Evolutionary conservation across 2,797 vertebrate species (phyloP), one percentile per base, ranked within the genome.

Genomic region (Hipposideros larvatus): DNA sequence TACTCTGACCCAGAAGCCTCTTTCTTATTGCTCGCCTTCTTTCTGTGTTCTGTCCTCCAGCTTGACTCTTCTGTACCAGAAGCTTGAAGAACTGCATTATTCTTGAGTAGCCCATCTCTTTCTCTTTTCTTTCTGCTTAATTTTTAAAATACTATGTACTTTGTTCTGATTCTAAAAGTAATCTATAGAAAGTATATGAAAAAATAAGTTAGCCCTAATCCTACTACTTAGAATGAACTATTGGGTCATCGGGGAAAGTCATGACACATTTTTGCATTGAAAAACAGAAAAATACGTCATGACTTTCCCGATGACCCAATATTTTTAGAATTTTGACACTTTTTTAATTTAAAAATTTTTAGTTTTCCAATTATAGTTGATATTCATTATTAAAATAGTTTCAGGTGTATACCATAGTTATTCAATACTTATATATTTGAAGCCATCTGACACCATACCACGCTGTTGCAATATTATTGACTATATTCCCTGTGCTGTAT

Each of bases 91-190:
- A 28, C 51, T n/a, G 14, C 28, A 18, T 65, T 92, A 37, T 91
- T 61, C 22, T 61, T 82, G 57, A 51, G 63, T 41, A 11, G 10
- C n/a, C 43, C 75, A 4, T 73, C 28, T 90, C 87, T 78, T 85
- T 80, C 43, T 80, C 68, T 63, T 70, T 75, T 34, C 37, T 61
- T 87, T 79, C 82, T 74, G 43, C 13, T 82, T 83, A 51, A 71
- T 59, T 31, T 70, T 71, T 93, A 31, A 53, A 80, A 68, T 51
- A 41, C 26, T 90, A 0, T 66, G 1, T 57, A 19, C 43, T 83
- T 48, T 71, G 79, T 96, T 31, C 63, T 79, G 37, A 88, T 90
- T 96, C 31, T 71, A 74, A 79, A 70, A 82, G 51, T 86, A 89
- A 65, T 41, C 19, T 75, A 6, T n/a, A 63, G n/a, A 71, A 90